Evolutionary conservation across 2,888 invertebrate species (phyloP), one percentile per base, ranked within the genome.

Genomic region (Mesodorylaimus sp.): DNA sequence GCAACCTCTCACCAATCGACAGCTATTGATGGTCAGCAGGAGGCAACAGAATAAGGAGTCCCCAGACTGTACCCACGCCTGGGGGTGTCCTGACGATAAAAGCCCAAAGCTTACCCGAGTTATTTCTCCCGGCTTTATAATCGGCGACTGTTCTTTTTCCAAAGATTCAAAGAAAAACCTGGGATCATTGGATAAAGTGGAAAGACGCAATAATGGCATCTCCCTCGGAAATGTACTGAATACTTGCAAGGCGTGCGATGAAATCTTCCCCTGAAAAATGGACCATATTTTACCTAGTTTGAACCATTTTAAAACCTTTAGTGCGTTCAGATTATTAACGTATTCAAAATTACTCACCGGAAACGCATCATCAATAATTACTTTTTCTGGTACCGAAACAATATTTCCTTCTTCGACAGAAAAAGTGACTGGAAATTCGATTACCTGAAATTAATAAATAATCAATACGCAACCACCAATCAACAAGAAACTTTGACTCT

Each of bases 311-410:
- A n/a, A 7, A 26, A 45, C n/a, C 7, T 28, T 27, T 46, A 10
- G 10, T 13, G 16, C n/a, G 50, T 3, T 46, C 16, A 46, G 45
- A n/a, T n/a, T 19, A 46, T 26, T 48, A 21, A 48, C 16, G 10
- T 19, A 50, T 19, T 24, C 24, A 44, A 37, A 45, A 26, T 29
- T 23, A 74, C 77, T 76, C 70, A 81, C 82, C 54, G 83, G 85
- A 74, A 83, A 85, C 61, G 81, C 81, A 65, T 80, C 77, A 55
- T 78, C 76, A 65, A 84, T 80, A 46, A 78, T 72, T 29, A 84
- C 69, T 60, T 76, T 73, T 59, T 77, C 76, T 52, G 79, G 78
- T 54, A 77, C 75, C 49, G 79, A 74, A 66, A 78, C 75, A 53
- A 84, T 70, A 61, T 76, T 77, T 28, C 83, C 84, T 58, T 78